Evolutionary conservation across 2,888 invertebrate genomes (phyloP).

Genomic region (Xanthia icteritia): DNA sequence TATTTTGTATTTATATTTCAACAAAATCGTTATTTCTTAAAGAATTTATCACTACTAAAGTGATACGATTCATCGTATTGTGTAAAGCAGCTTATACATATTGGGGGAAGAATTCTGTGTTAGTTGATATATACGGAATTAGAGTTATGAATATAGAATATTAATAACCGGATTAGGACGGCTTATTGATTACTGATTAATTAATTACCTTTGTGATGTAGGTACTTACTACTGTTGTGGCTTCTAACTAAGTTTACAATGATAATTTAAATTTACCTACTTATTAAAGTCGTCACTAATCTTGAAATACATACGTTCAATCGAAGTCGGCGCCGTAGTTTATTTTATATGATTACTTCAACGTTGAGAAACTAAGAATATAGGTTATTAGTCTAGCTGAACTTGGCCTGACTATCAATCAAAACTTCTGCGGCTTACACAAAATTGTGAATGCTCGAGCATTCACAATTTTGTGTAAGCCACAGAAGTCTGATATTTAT

Average conservation of each 20-base stretch:
- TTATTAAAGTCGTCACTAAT: background rate
- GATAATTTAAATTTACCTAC: background rate
- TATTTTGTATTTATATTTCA: background rate
- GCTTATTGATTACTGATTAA: conserved; percentile 23
- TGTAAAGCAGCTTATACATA: background rate
- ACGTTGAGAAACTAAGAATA: conserved; percentile 18
- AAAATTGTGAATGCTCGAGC: conserved; percentile 38
- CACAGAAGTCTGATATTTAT: conserved; percentile 45
- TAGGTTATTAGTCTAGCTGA: conserved; percentile 34
- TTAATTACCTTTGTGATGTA: conserved; percentile 28
- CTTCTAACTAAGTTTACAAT: background rate
- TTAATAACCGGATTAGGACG: conserved; percentile 40
- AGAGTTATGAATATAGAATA: conserved; percentile 7
- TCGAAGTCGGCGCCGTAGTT: background rate
- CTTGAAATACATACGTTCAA: background rate
- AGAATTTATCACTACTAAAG: background rate
- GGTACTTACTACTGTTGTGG: background rate
- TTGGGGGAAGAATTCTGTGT: conserved; percentile 4
- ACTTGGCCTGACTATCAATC: conserved; percentile 52
- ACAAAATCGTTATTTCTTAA: background rate
- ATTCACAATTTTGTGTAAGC: too few species aligned
- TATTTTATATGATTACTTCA: conserved; percentile 8
- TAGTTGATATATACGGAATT: conserved; percentile 8
- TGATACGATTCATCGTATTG: background rate
- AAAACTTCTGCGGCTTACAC: conserved; percentile 51